These are phyloP conservation scores for Schrankia costaestrigalis DNA, from an alignment of 2,888 invertebrate genomes.

Conservation along the genomic window DNA sequence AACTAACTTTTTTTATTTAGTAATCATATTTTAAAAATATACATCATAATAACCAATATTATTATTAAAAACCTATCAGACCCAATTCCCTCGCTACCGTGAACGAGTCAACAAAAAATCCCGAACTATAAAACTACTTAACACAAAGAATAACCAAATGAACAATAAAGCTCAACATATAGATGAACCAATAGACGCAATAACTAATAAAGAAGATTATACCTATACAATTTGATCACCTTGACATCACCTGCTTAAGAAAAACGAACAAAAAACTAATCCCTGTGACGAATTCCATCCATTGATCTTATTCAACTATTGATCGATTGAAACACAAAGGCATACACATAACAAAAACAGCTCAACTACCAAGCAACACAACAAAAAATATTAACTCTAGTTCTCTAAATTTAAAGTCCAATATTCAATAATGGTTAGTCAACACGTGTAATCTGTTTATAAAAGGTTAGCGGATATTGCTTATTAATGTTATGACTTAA, in stretches of 20 bases:
- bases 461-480: conserved; percentile 71
- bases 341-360: conserved; percentile 14
- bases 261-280: conserved; percentile 39
- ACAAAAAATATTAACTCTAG: conserved; percentile 18
- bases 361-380: conserved; percentile 4
- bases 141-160: conserved; percentile 3
- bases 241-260: conserved; percentile 30
- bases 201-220: conserved; percentile 28
- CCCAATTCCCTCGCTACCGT: conserved; percentile 1
- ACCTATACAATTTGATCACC: conserved; percentile 23
- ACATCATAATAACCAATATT: background rate
- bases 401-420: conserved; percentile 13
- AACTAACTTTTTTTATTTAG: too few relatives aligned
- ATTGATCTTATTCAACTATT: conserved; percentile 67
- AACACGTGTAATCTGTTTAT: conserved; percentile 64
- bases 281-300: conserved; percentile 52
- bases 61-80: background rate
- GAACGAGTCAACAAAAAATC: background rate
- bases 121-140: background rate
- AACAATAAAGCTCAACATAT: conserved; percentile 3
- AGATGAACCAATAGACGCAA: conserved; percentile 5
- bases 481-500: conserved; percentile 71
- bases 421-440: conserved; percentile 16
- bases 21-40: too few relatives aligned
- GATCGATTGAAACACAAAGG: conserved; percentile 51